Percentiles rank a stretch among this genome's conserved stretches.
phyloP scores from a whole-genome alignment of 2,797 vertebrate species.

The Scolopax rusticola region DNA sequence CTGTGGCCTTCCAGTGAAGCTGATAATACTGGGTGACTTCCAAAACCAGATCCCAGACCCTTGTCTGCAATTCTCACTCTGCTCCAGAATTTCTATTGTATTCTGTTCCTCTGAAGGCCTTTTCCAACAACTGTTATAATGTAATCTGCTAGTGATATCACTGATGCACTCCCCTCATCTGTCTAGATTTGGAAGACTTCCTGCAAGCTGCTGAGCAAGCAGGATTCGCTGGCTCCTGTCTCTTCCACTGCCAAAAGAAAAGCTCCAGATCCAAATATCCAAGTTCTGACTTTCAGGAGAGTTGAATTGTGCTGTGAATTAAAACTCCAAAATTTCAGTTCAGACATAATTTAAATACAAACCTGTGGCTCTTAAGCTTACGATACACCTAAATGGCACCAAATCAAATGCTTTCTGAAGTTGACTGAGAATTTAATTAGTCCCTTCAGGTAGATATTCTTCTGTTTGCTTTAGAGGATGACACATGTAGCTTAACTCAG shows the following conservation, averaged over 20 bases:
- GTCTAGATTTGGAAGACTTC: not conserved
- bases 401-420: conserved; percentile 22
- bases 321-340: not conserved
- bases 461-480: conserved; percentile 11
- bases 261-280: not conserved
- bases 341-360: conserved; percentile 4
- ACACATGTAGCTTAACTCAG: not conserved
- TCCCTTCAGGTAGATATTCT: not conserved
- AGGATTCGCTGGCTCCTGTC: not conserved
- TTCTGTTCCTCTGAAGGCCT: not conserved
- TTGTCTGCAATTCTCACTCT: not conserved
- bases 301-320: not conserved
- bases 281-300: not conserved
- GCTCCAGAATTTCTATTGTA: not conserved
- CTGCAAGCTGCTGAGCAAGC: not conserved
- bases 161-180: not conserved
- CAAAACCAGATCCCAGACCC: not conserved
- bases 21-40: not conserved
- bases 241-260: not conserved
- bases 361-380: not conserved
- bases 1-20: not conserved
- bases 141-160: not conserved
- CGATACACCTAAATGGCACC: not conserved
- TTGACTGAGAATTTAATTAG: not conserved
- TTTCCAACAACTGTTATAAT: not conserved